Evolutionary conservation across 2,113 vertebrate species (phyloP).

Genomic region (Hippocampus zosterae): DNA sequence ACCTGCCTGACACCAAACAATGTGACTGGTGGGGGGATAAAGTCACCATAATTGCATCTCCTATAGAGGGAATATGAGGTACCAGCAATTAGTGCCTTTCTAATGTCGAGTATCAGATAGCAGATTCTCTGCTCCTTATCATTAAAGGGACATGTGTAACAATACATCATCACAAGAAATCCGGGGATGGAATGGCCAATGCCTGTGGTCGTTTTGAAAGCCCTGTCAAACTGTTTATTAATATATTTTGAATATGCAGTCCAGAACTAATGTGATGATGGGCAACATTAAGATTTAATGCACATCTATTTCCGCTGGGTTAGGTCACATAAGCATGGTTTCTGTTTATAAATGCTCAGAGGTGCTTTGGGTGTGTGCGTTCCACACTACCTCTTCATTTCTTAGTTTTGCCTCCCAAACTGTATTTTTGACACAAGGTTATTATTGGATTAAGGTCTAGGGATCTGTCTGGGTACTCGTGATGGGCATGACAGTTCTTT

Average conservation of each 20-base stretch:
- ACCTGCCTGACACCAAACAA: conserved; percentile 29
- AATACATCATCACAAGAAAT: neutral
- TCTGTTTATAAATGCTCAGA: too few relatives aligned
- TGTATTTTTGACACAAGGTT: neutral
- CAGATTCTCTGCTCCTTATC: neutral
- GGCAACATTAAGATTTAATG: too few relatives aligned
- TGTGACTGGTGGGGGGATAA: conserved; percentile 1
- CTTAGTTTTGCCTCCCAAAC: neutral
- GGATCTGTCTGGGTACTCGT: neutral
- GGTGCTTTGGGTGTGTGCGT: neutral
- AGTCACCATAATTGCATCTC: conserved; percentile 5
- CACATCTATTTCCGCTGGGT: too few relatives aligned
- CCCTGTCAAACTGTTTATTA: neutral
- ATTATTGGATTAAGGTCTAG: neutral
- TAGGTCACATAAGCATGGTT: too few relatives aligned
- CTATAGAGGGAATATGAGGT: neutral
- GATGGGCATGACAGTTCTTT: neutral
- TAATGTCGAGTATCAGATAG: neutral
- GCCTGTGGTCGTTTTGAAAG: neutral
- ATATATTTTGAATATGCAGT: neutral
- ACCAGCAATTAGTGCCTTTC: neutral
- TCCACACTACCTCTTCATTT: neutral
- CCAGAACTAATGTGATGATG: neutral
- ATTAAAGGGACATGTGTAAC: neutral
- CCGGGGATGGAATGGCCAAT: neutral